Percentiles rank a stretch among this genome's conserved stretches.
Evolutionary conservation across 2,888 invertebrate genomes (phyloP).

Genomic region (Rhamphomyia laevipes): DNA sequence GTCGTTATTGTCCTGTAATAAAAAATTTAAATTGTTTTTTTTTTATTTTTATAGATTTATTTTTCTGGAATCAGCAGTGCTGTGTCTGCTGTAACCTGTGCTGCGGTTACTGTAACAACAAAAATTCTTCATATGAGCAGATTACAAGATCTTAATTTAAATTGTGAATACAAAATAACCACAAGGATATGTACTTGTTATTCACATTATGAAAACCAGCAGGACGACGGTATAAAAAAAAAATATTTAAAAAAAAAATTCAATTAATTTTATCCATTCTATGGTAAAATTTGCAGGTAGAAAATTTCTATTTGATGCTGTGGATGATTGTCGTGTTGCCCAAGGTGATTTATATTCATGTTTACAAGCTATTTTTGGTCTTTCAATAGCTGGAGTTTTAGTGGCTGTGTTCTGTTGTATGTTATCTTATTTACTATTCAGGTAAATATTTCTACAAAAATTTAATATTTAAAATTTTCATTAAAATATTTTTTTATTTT

Average conservation of each 20-base stretch:
- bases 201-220: neutral
- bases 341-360: conserved; percentile 1
- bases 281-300: neutral
- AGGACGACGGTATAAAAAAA: neutral
- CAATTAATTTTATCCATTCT: neutral
- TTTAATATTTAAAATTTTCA: neutral
- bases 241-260: neutral
- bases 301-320: neutral
- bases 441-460: neutral
- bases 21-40: neutral
- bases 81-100: neutral
- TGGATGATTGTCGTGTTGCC: neutral
- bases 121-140: conserved; percentile 1
- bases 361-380: neutral
- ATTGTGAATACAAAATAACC: conserved; percentile 1
- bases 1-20: too few species aligned
- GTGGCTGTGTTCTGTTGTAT: neutral
- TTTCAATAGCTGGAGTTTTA: neutral
- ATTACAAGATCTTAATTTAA: neutral
- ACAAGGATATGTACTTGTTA: conserved; percentile 1
- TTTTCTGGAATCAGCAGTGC: neutral
- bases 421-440: neutral
- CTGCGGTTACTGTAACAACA: neutral
- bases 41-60: neutral
- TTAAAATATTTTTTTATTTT: neutral